Base-by-base conservation (phyloP, 2,888 invertebrate species). In the Chromoteleia sp. region DNA sequence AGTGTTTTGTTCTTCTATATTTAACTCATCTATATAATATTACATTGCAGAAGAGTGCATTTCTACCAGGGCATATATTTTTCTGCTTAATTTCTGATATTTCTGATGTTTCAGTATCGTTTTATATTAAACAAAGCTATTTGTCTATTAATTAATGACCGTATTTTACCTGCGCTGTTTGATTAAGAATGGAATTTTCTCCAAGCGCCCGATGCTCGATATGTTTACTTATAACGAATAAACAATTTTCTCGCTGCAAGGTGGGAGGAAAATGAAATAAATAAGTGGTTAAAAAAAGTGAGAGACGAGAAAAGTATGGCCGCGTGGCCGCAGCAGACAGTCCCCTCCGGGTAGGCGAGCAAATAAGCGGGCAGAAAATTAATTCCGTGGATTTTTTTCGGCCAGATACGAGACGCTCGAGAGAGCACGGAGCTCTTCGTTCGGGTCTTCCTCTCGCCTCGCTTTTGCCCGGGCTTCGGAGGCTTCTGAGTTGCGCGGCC, bases 361-460 rank as follows among this genome's bases (percentile, higher is more conserved):
- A 76, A 85, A 84, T 83, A 87, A 87, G 84, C 83, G 86, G 85
- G 84, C 85, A 87, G 89, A 88, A 88, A 90, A 90, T 90, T 88
- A 89, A 89, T 88, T 89, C 86, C 84, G 83, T 85, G 75, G 81
- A 87, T 87, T 86, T 89, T 87, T 86, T 83, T 81, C 84, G 77
- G 78, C 78, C 83, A 65, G 58, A 76, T 80, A 77, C 83, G 83
- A 85, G 84, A 85, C 85, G 86, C 81, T 85, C 84, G 86, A 85
- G 85, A 85, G 85, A 86, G 84, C 85, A 85, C 85, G 83, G 83
- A 75, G 6, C 65, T 45, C 50, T 58, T 45, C 50, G 17, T 48
- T 54, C 21, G 59, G 58, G 68, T 67, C 54, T 73, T 30, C 10
- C 36, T 56, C 19, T 56, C 36, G 54, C 14, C 36, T 21, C 15